phyloP scores from a whole-genome alignment of 64 coral and sea anemone species.

The Montipora foliosa region DNA sequence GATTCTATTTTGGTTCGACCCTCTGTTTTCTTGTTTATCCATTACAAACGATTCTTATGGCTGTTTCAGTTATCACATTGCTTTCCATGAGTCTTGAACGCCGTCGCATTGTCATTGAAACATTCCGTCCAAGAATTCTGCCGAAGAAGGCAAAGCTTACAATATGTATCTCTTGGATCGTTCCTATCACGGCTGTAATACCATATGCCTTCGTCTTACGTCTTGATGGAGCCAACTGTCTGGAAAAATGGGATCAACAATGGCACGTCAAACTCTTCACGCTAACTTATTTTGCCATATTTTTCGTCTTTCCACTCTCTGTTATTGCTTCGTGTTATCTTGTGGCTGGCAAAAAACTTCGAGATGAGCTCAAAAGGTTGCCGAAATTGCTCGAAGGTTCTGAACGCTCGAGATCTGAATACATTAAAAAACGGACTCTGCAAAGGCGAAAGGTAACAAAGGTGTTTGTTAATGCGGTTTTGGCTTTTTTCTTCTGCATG shows the following conservation, averaged over 20 bases:
- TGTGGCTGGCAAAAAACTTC: constrained; percentile 72
- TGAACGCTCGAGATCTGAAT: constrained; percentile 32
- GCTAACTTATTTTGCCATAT: constrained; percentile 75
- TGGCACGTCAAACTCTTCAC: constrained; percentile 90
- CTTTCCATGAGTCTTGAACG: constrained; percentile 94
- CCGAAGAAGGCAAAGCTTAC: constrained; percentile 49
- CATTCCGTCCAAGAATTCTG: constrained; percentile 58
- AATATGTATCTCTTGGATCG: constrained; percentile 76
- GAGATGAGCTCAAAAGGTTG: constrained; percentile 48
- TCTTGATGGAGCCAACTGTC: constrained; percentile 68
- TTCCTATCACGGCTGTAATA: constrained; percentile 60
- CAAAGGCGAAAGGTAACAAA: constrained; percentile 81
- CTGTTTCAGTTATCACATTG: constrained; percentile 90
- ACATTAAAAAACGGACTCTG: constrained; percentile 69
- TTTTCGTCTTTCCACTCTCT: constrained; percentile 83
- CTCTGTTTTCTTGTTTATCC: constrained; percentile 91
- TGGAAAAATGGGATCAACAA: constrained; percentile 79
- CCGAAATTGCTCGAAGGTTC: constrained; percentile 36
- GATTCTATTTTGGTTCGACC: constrained; percentile 80
- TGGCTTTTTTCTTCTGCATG: constrained; percentile 90
- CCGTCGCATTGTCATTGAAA: constrained; percentile 67
- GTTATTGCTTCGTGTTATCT: constrained; percentile 79
- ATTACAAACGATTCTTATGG: constrained; percentile 90
- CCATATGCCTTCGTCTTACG: constrained; percentile 82
- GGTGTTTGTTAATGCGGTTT: constrained; percentile 85